These are phyloP conservation scores for Gymnothorax reevesii DNA, from an alignment of 2,797 vertebrate genomes.

Conservation along the genomic window DNA sequence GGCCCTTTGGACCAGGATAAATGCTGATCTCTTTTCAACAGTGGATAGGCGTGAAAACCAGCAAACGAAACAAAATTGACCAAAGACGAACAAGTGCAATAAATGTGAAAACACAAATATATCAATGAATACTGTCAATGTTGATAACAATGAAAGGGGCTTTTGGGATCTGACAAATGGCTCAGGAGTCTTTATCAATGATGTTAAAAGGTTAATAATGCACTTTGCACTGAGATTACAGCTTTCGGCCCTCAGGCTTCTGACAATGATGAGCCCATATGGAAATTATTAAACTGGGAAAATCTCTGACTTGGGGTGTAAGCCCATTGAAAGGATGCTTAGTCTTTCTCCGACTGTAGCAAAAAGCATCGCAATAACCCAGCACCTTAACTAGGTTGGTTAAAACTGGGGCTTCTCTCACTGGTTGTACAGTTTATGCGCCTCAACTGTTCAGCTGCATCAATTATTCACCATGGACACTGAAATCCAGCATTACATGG, in stretches of 20 bases:
- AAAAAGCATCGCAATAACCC: background rate
- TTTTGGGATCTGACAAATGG: background rate
- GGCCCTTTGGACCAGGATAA: constrained; percentile 42
- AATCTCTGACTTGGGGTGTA: background rate
- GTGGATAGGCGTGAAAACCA: constrained; percentile 30
- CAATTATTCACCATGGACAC: constrained; percentile 45
- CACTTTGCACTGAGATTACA: constrained; percentile 29
- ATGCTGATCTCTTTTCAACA: constrained; percentile 52
- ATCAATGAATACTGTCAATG: constrained; percentile 20
- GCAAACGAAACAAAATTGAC: constrained; percentile 17
- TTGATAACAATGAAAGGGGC: background rate
- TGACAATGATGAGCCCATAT: background rate
- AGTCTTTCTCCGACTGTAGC: background rate
- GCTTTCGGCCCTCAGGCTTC: constrained; percentile 27
- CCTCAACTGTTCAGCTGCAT: constrained; percentile 51
- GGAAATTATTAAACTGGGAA: background rate
- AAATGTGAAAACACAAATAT: background rate
- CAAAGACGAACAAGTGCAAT: background rate
- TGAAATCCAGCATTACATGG: constrained; percentile 61
- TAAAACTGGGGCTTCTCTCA: constrained; percentile 42
- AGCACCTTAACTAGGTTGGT: background rate
- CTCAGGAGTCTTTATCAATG: background rate
- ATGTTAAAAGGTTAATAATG: constrained; percentile 13
- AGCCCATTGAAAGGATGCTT: background rate
- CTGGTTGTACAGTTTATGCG: constrained; percentile 50